Base-by-base conservation (phyloP, 1,140 invertebrate species). In the Brachionus plicatilis region DNA sequence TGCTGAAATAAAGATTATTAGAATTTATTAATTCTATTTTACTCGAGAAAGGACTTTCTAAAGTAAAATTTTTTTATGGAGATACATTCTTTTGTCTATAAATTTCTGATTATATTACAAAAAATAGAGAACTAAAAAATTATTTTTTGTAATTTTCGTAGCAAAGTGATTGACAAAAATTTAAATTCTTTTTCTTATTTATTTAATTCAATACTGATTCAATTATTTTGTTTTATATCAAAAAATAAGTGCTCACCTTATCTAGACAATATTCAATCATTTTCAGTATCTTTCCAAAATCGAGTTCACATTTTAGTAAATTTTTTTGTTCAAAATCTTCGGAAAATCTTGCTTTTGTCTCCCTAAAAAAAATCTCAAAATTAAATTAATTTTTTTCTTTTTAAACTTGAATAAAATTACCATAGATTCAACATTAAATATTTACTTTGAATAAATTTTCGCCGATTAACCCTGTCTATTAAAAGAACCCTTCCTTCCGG, bases 211-310 rank as follows among this genome's bases (percentile, higher is more conserved):
- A 33, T 33, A 33, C 29, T 37, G 33, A 37, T 4, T 37, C 2
- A 37, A 7, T 29, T 29, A 3, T 7, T 37, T 37, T 37, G 33
- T 37, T 37, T 37, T 5, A 37, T 1, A 41, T 33, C 14, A 11
- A 70, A 70, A 70, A 14, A 29, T n/a, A 37, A 12, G 0, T 33
- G n/a, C 3, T n/a, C 17, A 76, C 72, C 9, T 76, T 76, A n/a
- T 76, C 72, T 50, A 76, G 27, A 76, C 72, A 76, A 50, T 27
- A 76, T 11, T 76, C 72, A 14, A 50, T 76, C 17, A 76, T 24
- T 76, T 76, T 76, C 12, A 76, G 27, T 14, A 76, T 76, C 50
- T 76, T 76, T 27, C 72, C 72, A 50, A 76, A 76, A 53, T 76
- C 72, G 27, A 76, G 8, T 50, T 76, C 72, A 76, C 72, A 76